phyloP scores from a whole-genome alignment of 2,113 vertebrate genomes.

The Nycticryphes semicollaris region DNA sequence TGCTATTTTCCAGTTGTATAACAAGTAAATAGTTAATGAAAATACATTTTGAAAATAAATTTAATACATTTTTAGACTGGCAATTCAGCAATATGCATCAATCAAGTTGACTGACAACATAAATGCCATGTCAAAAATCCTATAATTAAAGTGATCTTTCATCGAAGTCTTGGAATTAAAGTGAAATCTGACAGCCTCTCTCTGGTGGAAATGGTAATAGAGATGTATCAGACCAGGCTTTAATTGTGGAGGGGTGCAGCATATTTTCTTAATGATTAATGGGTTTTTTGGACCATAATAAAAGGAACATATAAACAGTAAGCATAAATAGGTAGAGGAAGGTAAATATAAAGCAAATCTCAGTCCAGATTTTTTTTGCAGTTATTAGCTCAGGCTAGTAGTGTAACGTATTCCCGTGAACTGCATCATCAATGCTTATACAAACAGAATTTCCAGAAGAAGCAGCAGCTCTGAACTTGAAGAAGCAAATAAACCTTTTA shows the following conservation, averaged over 20 bases:
- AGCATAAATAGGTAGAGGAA: neutral
- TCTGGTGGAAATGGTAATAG: slow-evolving; percentile 16
- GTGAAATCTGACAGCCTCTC: slow-evolving; percentile 25
- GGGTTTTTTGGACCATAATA: neutral
- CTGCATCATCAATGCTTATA: neutral
- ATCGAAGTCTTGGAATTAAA: slow-evolving; percentile 53
- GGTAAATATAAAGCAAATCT: neutral
- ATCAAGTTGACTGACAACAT: slow-evolving; percentile 64
- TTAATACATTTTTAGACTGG: slow-evolving; percentile 25
- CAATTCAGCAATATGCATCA: slow-evolving; percentile 60
- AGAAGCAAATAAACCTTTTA: neutral
- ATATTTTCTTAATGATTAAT: slow-evolving; percentile 4
- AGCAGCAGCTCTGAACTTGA: neutral
- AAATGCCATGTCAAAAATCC: slow-evolving; percentile 41
- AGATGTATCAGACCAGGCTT: neutral
- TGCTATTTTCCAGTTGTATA: neutral
- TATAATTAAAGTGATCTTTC: slow-evolving; percentile 70
- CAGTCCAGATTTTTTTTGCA: neutral
- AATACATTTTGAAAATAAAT: slow-evolving; percentile 53
- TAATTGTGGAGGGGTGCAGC: neutral
- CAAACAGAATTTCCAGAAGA: neutral
- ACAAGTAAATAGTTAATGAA: slow-evolving; percentile 53
- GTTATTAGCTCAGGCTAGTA: neutral
- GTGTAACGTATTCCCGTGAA: neutral
- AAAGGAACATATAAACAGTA: neutral